phyloP scores from a whole-genome alignment of 2,888 invertebrate species.

The Xylophagus ater region DNA sequence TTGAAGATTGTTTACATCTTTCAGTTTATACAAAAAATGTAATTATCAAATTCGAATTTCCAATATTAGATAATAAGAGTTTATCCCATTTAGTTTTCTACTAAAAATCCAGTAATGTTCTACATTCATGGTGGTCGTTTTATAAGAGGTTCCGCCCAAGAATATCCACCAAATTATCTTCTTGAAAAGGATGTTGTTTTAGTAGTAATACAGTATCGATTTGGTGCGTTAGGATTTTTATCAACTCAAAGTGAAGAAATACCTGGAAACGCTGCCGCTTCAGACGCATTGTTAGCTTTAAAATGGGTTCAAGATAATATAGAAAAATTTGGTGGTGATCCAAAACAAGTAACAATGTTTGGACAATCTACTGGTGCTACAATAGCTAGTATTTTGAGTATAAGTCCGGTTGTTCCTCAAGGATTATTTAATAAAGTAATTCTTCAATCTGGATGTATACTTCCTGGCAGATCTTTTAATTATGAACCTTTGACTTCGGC shows the following conservation, averaged over 20 bases:
- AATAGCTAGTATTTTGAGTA: slow-evolving; percentile 38
- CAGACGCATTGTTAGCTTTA: slow-evolving; percentile 42
- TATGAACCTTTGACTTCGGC: slow-evolving; percentile 32
- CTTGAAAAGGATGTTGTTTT: slow-evolving; percentile 41
- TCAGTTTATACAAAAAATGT: slow-evolving; percentile 36
- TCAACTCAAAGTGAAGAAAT: slow-evolving; percentile 40
- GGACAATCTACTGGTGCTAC: slow-evolving; percentile 45
- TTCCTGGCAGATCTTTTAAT: slow-evolving; percentile 42
- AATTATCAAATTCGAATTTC: slow-evolving; percentile 17
- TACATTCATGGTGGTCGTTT: slow-evolving; percentile 40
- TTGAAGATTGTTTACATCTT: slow-evolving; percentile 36
- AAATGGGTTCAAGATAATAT: slow-evolving; percentile 44
- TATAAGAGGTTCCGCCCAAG: slow-evolving; percentile 32
- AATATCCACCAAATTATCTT: slow-evolving; percentile 36
- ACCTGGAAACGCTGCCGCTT: slow-evolving; percentile 45
- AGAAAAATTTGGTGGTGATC: slow-evolving; percentile 42
- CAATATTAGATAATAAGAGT: background rate
- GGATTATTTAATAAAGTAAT: slow-evolving; percentile 41
- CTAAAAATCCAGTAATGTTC: slow-evolving; percentile 35
- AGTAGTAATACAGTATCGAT: slow-evolving; percentile 42
- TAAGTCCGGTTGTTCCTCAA: slow-evolving; percentile 34
- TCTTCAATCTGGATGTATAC: slow-evolving; percentile 43
- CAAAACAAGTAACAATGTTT: slow-evolving; percentile 40
- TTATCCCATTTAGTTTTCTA: background rate
- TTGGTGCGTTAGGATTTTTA: slow-evolving; percentile 44